A percentile compares a stretch with the other conserved stretches of the same genome.
phyloP scores from a whole-genome alignment of 2,797 vertebrate genomes.

The Poeciliopsis turneri region DNA sequence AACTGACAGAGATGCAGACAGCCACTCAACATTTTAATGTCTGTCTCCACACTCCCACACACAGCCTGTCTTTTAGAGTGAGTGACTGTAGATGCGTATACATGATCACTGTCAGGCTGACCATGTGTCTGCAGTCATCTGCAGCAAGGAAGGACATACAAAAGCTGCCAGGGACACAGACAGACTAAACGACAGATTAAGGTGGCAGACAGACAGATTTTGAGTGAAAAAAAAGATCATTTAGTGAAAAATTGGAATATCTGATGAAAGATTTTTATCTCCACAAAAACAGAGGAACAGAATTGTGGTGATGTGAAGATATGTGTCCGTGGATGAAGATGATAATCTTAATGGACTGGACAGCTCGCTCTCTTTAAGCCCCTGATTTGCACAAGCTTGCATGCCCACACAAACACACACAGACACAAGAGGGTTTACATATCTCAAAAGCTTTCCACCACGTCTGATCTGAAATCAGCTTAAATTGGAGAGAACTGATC shows the following conservation, averaged over 20 bases:
- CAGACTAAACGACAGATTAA: slow-evolving; percentile 53
- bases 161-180: slow-evolving; percentile 36
- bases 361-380: slow-evolving; percentile 74
- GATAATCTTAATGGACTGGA: slow-evolving; percentile 80
- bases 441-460: slow-evolving; percentile 67
- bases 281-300: slow-evolving; percentile 42
- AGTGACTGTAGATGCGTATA: slow-evolving; percentile 58
- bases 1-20: slow-evolving; percentile 52
- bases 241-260: slow-evolving; percentile 55
- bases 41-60: slow-evolving; percentile 56
- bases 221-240: slow-evolving; percentile 35
- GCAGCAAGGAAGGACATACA: slow-evolving; percentile 48
- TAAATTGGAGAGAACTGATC: slow-evolving; percentile 56
- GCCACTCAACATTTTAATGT: slow-evolving; percentile 62
- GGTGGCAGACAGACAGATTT: slow-evolving; percentile 45
- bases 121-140: slow-evolving; percentile 67
- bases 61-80: slow-evolving; percentile 52
- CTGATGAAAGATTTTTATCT: slow-evolving; percentile 69
- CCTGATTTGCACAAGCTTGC: slow-evolving; percentile 36
- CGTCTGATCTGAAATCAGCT: slow-evolving; percentile 71
- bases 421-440: slow-evolving; percentile 57
- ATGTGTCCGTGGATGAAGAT: slow-evolving; percentile 60
- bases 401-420: slow-evolving; percentile 34
- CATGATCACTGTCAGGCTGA: slow-evolving; percentile 58
- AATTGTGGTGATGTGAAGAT: slow-evolving; percentile 59